Base-by-base conservation (phyloP, 1,140 invertebrate genomes). In the Cydia strobilella region DNA sequence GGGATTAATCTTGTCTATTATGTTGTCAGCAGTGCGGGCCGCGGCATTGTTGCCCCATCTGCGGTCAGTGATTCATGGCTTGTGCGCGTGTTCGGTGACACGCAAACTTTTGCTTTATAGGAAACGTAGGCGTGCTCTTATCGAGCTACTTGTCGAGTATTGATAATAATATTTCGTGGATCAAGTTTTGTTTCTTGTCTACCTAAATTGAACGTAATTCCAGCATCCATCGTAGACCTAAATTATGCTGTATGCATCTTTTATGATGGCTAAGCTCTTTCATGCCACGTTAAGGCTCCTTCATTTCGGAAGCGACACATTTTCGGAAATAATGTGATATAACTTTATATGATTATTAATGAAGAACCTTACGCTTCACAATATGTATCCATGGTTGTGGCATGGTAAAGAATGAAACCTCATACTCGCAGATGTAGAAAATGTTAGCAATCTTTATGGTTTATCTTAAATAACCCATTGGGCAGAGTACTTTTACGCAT, bases 1-100 rank as follows among this genome's bases (percentile, higher is more conserved):
- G n/a, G 31, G 18, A 69, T 69, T 39, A 69, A 69, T 69, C 35
- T 69, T 69, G n/a, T 69, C 65, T 69, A 69, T 69, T 69, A 69
- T 69, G 65, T 69, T 69, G 65, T 69, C 65, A 39, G 27, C 65
- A 20, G 13, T 15, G 65, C 31, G 35, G 31, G 15, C 65, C 65
- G 35, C 63, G 13, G 63, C 2, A 65, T 65, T 65, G 27, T 65
- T 65, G 27, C 63, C 25, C 13, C 63, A 65, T 65, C 63, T 69
- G 65, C 31, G 65, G 65, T 69, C 65, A 69, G 31, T 69, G 65
- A 69, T 69, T 69, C 65, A 69, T 69, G 27, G 65, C 27, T 9
- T 20, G 65, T 10, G 31, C 23, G 65, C 27, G 27, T 69, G 31
- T 69, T 59, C 20, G 54, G 54, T 59, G 54, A 59, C 54, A 59